Conservation (phyloP, 2,113 vertebrate species). For the Hyaena hyaena region DNA sequence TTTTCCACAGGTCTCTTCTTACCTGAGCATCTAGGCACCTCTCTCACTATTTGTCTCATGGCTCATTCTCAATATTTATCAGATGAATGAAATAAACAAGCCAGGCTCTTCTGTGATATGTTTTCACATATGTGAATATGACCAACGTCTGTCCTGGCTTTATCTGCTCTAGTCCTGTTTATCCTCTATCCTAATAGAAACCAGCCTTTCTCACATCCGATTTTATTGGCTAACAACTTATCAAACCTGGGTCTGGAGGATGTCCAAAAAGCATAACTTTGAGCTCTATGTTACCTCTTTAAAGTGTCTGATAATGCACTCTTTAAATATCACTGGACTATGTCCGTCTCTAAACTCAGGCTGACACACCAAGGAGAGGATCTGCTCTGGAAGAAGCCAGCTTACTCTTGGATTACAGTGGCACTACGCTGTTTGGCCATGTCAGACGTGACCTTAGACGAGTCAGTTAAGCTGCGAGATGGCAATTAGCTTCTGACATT, state of each 20-base stretch:
- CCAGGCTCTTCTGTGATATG: not conserved
- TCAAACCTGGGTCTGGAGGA: not conserved
- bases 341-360: not conserved
- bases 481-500: not conserved
- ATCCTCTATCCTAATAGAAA: slow-evolving; percentile 26
- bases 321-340: not conserved
- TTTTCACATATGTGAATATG: not conserved
- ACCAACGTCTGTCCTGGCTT: not conserved
- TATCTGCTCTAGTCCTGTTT: not conserved
- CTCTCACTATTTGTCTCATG: not conserved
- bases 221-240: slow-evolving; percentile 45
- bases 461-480: not conserved
- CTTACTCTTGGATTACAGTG: not conserved
- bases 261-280: not conserved
- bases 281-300: not conserved
- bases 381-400: not conserved
- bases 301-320: not conserved
- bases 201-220: not conserved
- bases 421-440: not conserved
- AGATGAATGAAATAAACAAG: not conserved
- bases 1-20: not conserved
- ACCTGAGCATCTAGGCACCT: not conserved
- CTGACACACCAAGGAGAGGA: not conserved
- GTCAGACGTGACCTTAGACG: not conserved
- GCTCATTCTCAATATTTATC: not conserved